Evolutionary conservation across 2,888 invertebrate genomes (phyloP).

Genomic region (Cylloceria caligata): DNA sequence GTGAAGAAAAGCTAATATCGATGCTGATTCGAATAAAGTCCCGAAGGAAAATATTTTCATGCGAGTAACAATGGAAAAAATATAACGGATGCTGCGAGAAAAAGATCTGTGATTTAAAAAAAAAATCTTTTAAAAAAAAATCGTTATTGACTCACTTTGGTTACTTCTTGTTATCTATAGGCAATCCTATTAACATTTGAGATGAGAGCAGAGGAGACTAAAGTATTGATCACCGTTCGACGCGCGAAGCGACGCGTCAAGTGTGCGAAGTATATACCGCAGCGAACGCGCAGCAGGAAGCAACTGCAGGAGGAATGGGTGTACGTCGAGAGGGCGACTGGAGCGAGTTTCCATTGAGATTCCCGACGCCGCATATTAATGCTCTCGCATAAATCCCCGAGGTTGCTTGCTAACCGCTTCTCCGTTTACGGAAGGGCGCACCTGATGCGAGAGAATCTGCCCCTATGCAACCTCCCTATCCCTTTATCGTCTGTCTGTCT

Average conservation of each 20-base stretch:
- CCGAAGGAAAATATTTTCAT: neutral
- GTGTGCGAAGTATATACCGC: constrained; percentile 7
- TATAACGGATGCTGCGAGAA: neutral
- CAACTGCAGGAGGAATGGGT: constrained; percentile 35
- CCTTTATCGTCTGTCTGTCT: constrained; percentile 1
- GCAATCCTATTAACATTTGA: constrained; percentile 41
- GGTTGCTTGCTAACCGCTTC: constrained; percentile 66
- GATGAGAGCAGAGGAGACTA: constrained; percentile 54
- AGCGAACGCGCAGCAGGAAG: constrained; percentile 8
- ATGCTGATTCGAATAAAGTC: neutral
- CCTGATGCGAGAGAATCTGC: constrained; percentile 31
- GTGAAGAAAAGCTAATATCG: neutral
- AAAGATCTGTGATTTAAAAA: too few species aligned
- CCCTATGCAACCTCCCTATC: constrained; percentile 12
- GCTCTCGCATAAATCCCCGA: constrained; percentile 68
- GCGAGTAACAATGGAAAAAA: neutral
- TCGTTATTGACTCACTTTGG: constrained; percentile 7
- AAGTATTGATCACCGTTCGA: constrained; percentile 69
- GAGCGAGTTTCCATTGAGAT: constrained; percentile 70
- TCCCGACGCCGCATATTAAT: constrained; percentile 72
- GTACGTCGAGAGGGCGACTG: constrained; percentile 46
- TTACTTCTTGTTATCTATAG: constrained; percentile 11
- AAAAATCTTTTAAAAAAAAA: too few species aligned
- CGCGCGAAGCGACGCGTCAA: constrained; percentile 49
- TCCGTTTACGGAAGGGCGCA: constrained; percentile 51